Conservation (phyloP, 2,797 vertebrate species). For the Echiichthys vipera region DNA sequence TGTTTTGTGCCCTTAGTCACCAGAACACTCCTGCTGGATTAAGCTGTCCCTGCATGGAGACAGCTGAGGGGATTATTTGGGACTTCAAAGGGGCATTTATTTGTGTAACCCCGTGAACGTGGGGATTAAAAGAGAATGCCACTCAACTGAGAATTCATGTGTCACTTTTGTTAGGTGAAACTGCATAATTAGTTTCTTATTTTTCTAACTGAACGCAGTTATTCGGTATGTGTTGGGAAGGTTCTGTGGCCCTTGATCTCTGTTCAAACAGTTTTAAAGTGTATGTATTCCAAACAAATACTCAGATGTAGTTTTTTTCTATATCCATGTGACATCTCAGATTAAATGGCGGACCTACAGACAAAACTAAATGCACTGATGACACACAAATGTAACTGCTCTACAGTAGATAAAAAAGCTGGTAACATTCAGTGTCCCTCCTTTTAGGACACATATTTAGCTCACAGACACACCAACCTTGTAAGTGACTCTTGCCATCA, state of each 20-base stretch:
- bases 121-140: constrained; percentile 61
- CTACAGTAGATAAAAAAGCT: background rate
- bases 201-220: constrained; percentile 31
- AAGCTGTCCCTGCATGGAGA: constrained; percentile 68
- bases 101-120: constrained; percentile 71
- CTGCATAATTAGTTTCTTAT: constrained; percentile 54
- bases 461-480: constrained; percentile 81
- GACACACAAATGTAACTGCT: background rate
- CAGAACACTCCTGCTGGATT: constrained; percentile 76
- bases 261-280: constrained; percentile 21
- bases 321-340: background rate
- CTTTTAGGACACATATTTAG: background rate
- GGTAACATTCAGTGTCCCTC: background rate
- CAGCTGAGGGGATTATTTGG: constrained; percentile 71
- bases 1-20: constrained; percentile 75
- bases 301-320: background rate
- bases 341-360: background rate
- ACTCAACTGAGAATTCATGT: constrained; percentile 61
- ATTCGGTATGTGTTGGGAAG: constrained; percentile 26
- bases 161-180: constrained; percentile 61
- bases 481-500: constrained; percentile 60
- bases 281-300: constrained; percentile 1
- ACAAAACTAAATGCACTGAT: background rate
- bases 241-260: constrained; percentile 10
- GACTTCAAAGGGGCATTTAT: constrained; percentile 78